These are phyloP conservation scores for Ganaspis brasiliensis DNA, from an alignment of 2,888 invertebrate species.

Conservation along the genomic window DNA sequence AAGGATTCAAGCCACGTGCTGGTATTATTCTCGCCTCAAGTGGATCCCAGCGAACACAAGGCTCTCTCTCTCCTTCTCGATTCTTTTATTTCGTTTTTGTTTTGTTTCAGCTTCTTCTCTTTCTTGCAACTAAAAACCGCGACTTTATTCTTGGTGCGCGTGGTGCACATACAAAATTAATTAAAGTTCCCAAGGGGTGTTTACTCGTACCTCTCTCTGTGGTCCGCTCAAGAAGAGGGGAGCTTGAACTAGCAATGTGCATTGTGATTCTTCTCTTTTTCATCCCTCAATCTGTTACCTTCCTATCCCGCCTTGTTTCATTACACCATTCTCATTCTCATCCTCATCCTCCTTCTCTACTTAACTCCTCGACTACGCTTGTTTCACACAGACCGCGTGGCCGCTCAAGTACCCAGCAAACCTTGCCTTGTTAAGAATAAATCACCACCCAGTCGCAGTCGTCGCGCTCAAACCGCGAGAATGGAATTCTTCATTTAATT, in stretches of 20 bases:
- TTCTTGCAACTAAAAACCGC: constrained; percentile 46
- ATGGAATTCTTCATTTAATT: constrained; percentile 34
- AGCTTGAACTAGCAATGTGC: neutral
- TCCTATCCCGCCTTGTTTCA: constrained; percentile 41
- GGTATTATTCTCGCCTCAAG: constrained; percentile 74
- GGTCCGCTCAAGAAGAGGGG: constrained; percentile 48
- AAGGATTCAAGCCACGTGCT: constrained; percentile 70
- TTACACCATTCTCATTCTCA: constrained; percentile 40
- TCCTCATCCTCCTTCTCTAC: constrained; percentile 30
- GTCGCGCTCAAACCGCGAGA: neutral
- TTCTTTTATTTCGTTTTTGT: constrained; percentile 45
- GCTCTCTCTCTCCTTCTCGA: constrained; percentile 37
- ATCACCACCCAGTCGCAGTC: constrained; percentile 69
- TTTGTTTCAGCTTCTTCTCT: constrained; percentile 46
- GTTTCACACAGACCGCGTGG: constrained; percentile 61
- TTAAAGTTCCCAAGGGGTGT: constrained; percentile 73
- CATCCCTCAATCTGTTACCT: constrained; percentile 18
- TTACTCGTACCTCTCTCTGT: constrained; percentile 54
- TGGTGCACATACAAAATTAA: constrained; percentile 76
- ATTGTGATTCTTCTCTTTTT: constrained; percentile 41
- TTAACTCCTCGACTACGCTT: constrained; percentile 41
- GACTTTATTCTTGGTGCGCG: constrained; percentile 67
- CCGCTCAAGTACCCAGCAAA: constrained; percentile 67
- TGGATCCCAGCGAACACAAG: constrained; percentile 60
- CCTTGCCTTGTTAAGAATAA: constrained; percentile 72